Evolutionary conservation across 2,113 vertebrate genomes (phyloP), one percentile per base, ranked within the genome.

Genomic region (Megaceryle torquata): DNA sequence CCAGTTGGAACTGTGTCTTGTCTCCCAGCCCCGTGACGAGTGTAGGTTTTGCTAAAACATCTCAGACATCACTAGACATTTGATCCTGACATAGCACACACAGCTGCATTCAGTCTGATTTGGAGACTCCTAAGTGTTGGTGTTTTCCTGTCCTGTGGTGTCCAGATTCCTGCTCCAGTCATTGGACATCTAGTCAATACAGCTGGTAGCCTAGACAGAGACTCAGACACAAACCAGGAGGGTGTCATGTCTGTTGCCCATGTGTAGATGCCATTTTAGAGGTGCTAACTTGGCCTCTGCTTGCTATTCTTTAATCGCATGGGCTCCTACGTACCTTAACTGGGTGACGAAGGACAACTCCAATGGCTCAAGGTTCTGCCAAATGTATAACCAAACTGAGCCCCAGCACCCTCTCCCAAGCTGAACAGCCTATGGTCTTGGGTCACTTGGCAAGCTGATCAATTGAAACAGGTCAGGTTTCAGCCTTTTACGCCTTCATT

Each of bases 351-450:
- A 48, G 46, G 43, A 50, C 69, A 50, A 7, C 25, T 57, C 16
- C 57, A 82, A 1, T 37, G 31, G 29, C 39, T 76, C 46, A 46
- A 28, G 10, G 5, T 70, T 56, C 20, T 5, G 3, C 44, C 60
- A 69, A 22, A 1, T 15, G 21, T 35, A 53, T 20, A 85, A 57
- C 6, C 29, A 37, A 53, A 26, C 2, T 17, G 44, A 93, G 5
- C 5, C 12, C 18, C 43, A 59, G 24, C 25, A 67, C 15, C 13
- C 7, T 79, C 28, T 89, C 9, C 51, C 75, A 85, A 63, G 39
- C 11, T 0, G 0, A 2, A 15, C 54, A 46, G 43, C 8, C 37
- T 11, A 53, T 54, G 46, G 2, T 63, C 48, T 79, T 44, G 19
- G 51, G 51, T 64, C 57, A 39, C 28, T 76, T 60, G 39, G 29